Evolutionary conservation across 2,113 vertebrate genomes (phyloP).

Genomic region (Dasyprocta punctata): DNA sequence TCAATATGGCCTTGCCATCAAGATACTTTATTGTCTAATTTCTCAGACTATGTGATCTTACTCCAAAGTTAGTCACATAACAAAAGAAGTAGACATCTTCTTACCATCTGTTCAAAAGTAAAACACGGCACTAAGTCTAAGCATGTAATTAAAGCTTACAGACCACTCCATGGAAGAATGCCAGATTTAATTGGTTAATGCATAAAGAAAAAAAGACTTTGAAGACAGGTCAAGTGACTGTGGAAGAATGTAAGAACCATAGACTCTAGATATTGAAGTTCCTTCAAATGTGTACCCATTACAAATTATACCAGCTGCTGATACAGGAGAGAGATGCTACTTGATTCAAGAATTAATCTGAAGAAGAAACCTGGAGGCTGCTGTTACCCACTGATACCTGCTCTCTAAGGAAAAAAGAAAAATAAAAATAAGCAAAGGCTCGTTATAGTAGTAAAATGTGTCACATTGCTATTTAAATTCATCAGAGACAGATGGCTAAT

Average conservation of each 20-base stretch:
- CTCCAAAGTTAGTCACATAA: not conserved
- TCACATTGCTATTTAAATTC: slow-evolving; percentile 53
- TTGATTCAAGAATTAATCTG: not conserved
- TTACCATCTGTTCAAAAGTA: slow-evolving; percentile 23
- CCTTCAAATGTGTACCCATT: not conserved
- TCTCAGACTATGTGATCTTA: not conserved
- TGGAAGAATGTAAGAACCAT: slow-evolving; percentile 12
- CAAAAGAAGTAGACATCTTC: slow-evolving; percentile 4
- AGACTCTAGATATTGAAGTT: not conserved
- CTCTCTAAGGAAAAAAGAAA: slow-evolving; percentile 34
- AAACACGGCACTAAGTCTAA: not conserved
- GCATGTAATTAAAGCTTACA: slow-evolving; percentile 19
- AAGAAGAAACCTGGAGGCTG: not conserved
- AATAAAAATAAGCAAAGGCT: slow-evolving; percentile 55
- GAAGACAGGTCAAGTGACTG: slow-evolving; percentile 19
- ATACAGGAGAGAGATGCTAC: not conserved
- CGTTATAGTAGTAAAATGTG: slow-evolving; percentile 55
- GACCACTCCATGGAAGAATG: not conserved
- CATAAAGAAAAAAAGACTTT: not conserved
- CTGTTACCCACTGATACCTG: slow-evolving; percentile 35
- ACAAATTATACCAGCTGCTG: slow-evolving; percentile 32
- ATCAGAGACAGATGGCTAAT: slow-evolving; percentile 78
- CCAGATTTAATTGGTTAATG: not conserved
- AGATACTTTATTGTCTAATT: not conserved
- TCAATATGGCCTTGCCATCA: not conserved